Percentiles rank a stretch among this genome's conserved stretches.
Conservation (phyloP, 2,113 vertebrate genomes). For the Calidris pugnax region DNA sequence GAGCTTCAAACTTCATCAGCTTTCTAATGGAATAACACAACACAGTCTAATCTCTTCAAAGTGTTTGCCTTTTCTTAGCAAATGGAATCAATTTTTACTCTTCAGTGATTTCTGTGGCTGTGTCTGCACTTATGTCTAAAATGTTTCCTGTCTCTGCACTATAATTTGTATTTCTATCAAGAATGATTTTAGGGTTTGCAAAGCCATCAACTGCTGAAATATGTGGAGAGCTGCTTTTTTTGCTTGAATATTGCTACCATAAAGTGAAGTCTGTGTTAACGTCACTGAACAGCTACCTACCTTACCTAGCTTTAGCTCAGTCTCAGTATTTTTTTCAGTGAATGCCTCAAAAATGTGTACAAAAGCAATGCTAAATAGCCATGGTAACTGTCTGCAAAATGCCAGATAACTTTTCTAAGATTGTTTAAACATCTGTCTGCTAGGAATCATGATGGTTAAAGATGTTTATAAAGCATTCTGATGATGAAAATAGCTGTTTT, state of each 20-base stretch:
- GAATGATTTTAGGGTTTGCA: neutral
- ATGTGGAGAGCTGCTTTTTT: neutral
- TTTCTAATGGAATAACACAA: conserved; percentile 29
- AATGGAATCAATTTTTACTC: conserved; percentile 43
- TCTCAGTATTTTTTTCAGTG: neutral
- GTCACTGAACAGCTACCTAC: neutral
- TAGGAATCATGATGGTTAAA: neutral
- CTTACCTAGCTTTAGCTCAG: neutral
- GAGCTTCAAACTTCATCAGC: conserved; percentile 8
- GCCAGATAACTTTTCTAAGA: neutral
- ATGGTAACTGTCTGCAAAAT: neutral
- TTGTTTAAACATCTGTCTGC: neutral
- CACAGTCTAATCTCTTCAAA: neutral
- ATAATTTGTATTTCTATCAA: neutral
- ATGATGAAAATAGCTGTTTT: neutral
- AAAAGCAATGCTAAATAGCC: neutral
- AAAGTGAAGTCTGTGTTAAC: neutral
- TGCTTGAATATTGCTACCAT: neutral
- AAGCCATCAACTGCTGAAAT: neutral
- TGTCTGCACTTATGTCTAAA: conserved; percentile 14
- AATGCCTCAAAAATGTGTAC: neutral
- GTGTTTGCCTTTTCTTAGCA: conserved; percentile 6
- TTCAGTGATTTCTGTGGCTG: conserved; percentile 33
- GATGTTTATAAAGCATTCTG: neutral
- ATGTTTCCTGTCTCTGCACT: neutral